Conservation (phyloP, 92 coral and sea anemone species). For the Palythoa heliodiscus region DNA sequence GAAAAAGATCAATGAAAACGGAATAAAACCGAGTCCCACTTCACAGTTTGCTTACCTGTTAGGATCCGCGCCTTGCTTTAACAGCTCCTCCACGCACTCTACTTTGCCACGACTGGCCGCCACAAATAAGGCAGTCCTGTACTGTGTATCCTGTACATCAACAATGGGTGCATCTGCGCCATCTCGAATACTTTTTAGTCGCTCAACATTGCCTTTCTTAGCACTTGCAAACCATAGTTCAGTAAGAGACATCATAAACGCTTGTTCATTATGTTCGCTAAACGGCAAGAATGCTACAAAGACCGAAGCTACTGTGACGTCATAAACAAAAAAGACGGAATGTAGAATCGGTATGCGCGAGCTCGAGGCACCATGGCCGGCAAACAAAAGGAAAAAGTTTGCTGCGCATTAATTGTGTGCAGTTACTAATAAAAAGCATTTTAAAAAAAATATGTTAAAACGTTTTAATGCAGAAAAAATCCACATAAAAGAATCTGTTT, state of each 20-base stretch:
- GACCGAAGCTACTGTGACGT: conserved; percentile 3
- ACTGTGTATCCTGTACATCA: conserved; percentile 63
- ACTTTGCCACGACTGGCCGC: conserved; percentile 71
- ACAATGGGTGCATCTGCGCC: conserved; percentile 42
- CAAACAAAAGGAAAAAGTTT: background rate
- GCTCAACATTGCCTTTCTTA: conserved; percentile 48
- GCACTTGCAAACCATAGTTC: conserved; percentile 71
- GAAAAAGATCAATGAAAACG: background rate
- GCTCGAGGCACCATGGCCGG: background rate
- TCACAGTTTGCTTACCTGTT: conserved; percentile 24
- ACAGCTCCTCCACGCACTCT: conserved; percentile 66
- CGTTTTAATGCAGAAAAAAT: too few species aligned
- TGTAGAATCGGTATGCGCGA: background rate
- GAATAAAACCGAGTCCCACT: background rate
- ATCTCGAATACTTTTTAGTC: conserved; percentile 35
- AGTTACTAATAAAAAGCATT: too few species aligned
- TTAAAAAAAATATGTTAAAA: too few species aligned
- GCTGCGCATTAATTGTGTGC: background rate
- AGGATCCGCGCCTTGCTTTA: conserved; percentile 68
- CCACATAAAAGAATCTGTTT: too few species aligned
- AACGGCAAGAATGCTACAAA: background rate
- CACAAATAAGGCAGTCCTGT: conserved; percentile 72
- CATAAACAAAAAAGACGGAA: background rate
- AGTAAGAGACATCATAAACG: background rate
- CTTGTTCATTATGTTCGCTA: background rate